A percentile compares a stretch with the other conserved stretches of the same genome.
Conservation (phyloP, 2,888 invertebrate species). For the Pammene fasciana region DNA sequence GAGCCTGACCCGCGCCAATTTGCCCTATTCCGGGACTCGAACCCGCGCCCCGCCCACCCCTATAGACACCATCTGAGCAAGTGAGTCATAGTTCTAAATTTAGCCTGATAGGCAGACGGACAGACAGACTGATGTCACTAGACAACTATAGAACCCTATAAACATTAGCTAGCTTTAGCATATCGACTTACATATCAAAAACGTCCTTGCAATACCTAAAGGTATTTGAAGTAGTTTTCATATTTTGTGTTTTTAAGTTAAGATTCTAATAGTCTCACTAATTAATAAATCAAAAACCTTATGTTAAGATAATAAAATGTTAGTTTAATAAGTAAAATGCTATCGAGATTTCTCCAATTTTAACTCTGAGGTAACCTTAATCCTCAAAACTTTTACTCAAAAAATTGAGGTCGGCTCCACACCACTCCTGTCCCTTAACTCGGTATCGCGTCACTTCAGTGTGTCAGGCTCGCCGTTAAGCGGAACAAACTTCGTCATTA, state of each 20-base stretch:
- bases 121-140: neutral
- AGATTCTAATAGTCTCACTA: too few species aligned
- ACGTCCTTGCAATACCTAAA: too few species aligned
- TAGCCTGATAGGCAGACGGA: constrained; percentile 9
- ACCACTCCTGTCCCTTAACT: constrained; percentile 16
- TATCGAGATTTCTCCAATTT: too few species aligned
- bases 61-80: constrained; percentile 42
- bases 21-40: constrained; percentile 41
- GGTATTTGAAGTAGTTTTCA: too few species aligned
- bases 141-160: neutral
- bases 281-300: too few species aligned
- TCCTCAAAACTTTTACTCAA: neutral
- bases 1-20: constrained; percentile 39
- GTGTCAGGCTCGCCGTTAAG: constrained; percentile 36
- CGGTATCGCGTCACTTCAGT: constrained; percentile 34
- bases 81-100: constrained; percentile 36
- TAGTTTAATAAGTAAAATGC: too few species aligned
- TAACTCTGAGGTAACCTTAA: neutral
- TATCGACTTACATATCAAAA: too few species aligned
- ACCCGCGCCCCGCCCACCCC: constrained; percentile 39
- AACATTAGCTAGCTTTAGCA: too few species aligned
- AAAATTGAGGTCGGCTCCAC: constrained; percentile 19
- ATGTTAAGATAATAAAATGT: too few species aligned
- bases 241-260: too few species aligned
- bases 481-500: constrained; percentile 12